phyloP scores from a whole-genome alignment of 2,113 vertebrate species.

The Phocoena phocoena region DNA sequence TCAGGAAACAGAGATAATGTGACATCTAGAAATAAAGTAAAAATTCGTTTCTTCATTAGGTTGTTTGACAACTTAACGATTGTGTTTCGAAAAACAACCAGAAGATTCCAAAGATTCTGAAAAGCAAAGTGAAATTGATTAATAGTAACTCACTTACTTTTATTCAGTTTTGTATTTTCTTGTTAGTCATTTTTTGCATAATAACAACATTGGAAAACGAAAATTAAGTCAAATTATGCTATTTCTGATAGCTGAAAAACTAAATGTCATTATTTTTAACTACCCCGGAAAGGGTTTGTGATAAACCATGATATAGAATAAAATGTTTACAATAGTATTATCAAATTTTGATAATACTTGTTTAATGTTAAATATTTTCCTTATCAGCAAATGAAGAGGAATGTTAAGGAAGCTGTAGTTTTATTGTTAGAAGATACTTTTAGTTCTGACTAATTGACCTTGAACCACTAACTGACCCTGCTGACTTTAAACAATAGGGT shows the following conservation, averaged over 20 bases:
- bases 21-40: background rate
- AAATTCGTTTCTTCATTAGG: background rate
- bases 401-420: background rate
- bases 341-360: slow-evolving; percentile 14
- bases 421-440: background rate
- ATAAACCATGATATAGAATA: background rate
- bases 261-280: background rate
- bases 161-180: background rate
- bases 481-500: background rate
- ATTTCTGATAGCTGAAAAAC: background rate
- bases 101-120: slow-evolving; percentile 17
- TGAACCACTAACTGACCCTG: background rate
- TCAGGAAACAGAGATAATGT: background rate
- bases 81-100: background rate
- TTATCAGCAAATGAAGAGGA: background rate
- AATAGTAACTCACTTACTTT: background rate
- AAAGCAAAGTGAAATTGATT: background rate
- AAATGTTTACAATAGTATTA: background rate
- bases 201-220: background rate
- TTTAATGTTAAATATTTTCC: slow-evolving; percentile 7
- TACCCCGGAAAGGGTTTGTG: background rate
- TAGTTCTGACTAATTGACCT: background rate
- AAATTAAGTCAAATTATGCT: background rate
- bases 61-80: background rate
- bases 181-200: background rate